These are phyloP conservation scores for Phlogophora meticulosa DNA, from an alignment of 2,888 invertebrate species.

Conservation along the genomic window DNA sequence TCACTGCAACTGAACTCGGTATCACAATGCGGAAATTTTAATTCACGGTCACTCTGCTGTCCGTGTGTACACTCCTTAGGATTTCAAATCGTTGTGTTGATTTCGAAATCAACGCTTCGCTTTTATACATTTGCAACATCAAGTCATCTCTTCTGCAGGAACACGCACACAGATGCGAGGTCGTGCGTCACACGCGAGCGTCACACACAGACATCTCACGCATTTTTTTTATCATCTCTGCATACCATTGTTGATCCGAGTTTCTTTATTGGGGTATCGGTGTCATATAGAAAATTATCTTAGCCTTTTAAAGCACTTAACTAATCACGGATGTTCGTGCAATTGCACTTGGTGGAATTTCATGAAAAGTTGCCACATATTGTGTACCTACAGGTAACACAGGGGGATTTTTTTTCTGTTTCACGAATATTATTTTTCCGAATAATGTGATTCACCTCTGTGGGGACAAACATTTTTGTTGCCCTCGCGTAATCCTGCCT, in stretches of 20 bases:
- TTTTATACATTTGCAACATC: constrained; percentile 90
- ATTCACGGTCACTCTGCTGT: constrained; percentile 80
- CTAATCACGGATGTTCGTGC: constrained; percentile 68
- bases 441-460: constrained; percentile 71
- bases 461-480: constrained; percentile 66
- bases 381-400: neutral
- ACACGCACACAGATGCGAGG: constrained; percentile 69
- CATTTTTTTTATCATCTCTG: constrained; percentile 83
- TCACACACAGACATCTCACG: constrained; percentile 73
- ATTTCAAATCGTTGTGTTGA: constrained; percentile 89
- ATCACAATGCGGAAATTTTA: constrained; percentile 84
- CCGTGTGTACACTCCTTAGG: constrained; percentile 86
- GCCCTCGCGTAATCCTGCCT: constrained; percentile 64
- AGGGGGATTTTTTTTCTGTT: constrained; percentile 40
- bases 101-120: constrained; percentile 89
- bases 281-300: constrained; percentile 79
- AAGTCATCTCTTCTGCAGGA: constrained; percentile 83
- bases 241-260: constrained; percentile 80
- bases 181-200: constrained; percentile 74
- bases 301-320: constrained; percentile 69
- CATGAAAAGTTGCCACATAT: constrained; percentile 59
- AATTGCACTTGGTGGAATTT: constrained; percentile 66
- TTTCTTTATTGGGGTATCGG: constrained; percentile 84
- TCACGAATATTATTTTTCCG: constrained; percentile 61
- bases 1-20: constrained; percentile 75